Base-by-base conservation (phyloP, 2,888 invertebrate species). In the Cephalotes varians region DNA sequence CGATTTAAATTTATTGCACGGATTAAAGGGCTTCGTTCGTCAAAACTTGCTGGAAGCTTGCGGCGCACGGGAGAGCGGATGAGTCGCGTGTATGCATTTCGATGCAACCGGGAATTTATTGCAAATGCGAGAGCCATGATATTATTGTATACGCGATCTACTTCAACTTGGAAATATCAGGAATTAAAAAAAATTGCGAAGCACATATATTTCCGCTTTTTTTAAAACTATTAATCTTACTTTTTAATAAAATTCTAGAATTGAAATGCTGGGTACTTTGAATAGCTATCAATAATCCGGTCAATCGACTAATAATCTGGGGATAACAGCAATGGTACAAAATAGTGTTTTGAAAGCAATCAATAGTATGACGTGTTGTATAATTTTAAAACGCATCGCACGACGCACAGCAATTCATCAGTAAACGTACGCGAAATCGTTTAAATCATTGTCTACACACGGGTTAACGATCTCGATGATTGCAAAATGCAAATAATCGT, bases 1-100 rank as follows among this genome's bases (percentile, higher is more conserved):
- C 62, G 76, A 85, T 81, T 81, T 58, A 69, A 77, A 77, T 77
- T 77, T 77, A 77, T 77, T 77, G 69, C 77, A 31, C 25, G 69
- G 77, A 77, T 77, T 77, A 77, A 69, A 67, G 56, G 25, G 77
- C 77, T 77, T 77, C 69, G 67, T 77, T 69, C 69, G 69, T 77
- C 77, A 77, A 77, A 77, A 77, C 77, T 77, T 77, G n/a, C n/a
- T n/a, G 69, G 69, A 25, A 69, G 44, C 69, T 69, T 77, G 54
- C 56, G 67, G 67, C 25, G 25, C 31, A 15, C 5, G 21, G 15
- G 51, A 67, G 69, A 76, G 21, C 10, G 18, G 40, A 34, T 12
- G 4, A 18, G 7, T 69, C 56, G 56, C 44, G 67, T 44, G 44
- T 76, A 28, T 54, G 77, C 44, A 69, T 77, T 69, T 77, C 69